phyloP scores from a whole-genome alignment of 2,888 invertebrate species.

The Parthenolecanium corni region DNA sequence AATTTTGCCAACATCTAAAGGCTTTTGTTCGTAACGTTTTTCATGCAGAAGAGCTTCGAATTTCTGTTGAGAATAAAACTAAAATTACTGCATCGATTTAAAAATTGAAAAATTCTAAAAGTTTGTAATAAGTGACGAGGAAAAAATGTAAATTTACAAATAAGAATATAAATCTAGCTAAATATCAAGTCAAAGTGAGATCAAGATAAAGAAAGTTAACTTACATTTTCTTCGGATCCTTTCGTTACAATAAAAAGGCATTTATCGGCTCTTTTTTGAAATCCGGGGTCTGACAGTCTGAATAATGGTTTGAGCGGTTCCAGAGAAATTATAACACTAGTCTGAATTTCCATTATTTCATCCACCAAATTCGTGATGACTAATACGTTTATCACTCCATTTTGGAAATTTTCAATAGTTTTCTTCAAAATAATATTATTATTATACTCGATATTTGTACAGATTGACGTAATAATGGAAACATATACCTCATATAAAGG shows the following conservation, averaged over 20 bases:
- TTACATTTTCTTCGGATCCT: conserved; percentile 4
- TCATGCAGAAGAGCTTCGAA: conserved; percentile 5
- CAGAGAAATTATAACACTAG: conserved; percentile 3
- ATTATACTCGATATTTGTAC: too few species aligned
- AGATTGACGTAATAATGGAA: too few species aligned
- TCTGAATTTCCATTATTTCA: background rate
- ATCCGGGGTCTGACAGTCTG: conserved; percentile 1
- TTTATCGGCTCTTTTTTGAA: background rate
- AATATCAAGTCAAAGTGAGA: too few species aligned
- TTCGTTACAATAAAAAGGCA: conserved; percentile 15
- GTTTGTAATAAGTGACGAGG: background rate
- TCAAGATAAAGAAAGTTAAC: background rate
- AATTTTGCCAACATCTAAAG: background rate
- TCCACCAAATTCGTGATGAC: conserved; percentile 9
- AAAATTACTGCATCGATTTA: background rate
- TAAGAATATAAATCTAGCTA: too few species aligned
- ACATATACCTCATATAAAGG: conserved; percentile 1
- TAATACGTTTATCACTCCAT: conserved; percentile 9
- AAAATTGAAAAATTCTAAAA: background rate
- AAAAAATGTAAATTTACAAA: background rate
- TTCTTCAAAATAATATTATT: background rate
- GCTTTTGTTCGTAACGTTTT: conserved; percentile 12
- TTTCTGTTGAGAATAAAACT: conserved; percentile 3
- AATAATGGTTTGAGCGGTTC: conserved; percentile 3
- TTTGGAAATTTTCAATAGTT: conserved; percentile 7